Evolutionary conservation across 2,888 invertebrate genomes (phyloP).

Genomic region (Blastobasis lacticolella): DNA sequence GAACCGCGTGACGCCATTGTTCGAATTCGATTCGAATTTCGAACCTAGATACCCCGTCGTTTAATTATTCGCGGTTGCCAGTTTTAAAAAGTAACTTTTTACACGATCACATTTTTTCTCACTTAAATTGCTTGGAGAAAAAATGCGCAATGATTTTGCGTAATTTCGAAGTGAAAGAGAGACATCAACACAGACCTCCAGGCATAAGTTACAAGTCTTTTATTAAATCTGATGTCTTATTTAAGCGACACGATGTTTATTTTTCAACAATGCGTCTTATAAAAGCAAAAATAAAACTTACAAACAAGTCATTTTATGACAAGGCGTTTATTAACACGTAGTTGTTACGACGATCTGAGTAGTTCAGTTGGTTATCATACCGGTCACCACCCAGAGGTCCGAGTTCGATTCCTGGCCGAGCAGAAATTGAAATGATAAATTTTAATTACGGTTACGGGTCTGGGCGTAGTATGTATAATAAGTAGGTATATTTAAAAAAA

Average conservation of each 20-base stretch:
- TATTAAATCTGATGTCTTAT: background rate
- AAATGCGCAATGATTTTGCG: constrained; percentile 24
- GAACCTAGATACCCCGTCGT: constrained; percentile 57
- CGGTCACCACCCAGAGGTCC: too few relatives aligned
- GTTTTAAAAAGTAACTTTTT: constrained; percentile 49
- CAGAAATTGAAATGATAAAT: too few relatives aligned
- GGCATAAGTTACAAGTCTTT: background rate
- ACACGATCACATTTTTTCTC: constrained; percentile 45
- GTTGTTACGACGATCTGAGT: too few relatives aligned
- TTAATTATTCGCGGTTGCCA: constrained; percentile 63
- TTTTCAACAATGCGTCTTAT: background rate
- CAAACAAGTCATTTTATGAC: too few relatives aligned
- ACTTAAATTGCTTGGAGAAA: constrained; percentile 23
- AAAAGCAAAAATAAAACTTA: too few relatives aligned
- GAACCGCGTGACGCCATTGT: constrained; percentile 62
- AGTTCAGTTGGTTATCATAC: too few relatives aligned
- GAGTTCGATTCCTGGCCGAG: too few relatives aligned
- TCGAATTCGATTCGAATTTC: constrained; percentile 56
- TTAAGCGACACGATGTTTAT: background rate
- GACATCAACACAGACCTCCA: background rate
- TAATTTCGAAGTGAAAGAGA: constrained; percentile 8
- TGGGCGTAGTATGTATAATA: too few relatives aligned
- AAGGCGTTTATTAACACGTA: too few relatives aligned
- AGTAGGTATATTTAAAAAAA: too few relatives aligned
- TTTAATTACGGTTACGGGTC: too few relatives aligned